phyloP scores from a whole-genome alignment of 2,888 invertebrate species.

The Oscheius sp. region DNA sequence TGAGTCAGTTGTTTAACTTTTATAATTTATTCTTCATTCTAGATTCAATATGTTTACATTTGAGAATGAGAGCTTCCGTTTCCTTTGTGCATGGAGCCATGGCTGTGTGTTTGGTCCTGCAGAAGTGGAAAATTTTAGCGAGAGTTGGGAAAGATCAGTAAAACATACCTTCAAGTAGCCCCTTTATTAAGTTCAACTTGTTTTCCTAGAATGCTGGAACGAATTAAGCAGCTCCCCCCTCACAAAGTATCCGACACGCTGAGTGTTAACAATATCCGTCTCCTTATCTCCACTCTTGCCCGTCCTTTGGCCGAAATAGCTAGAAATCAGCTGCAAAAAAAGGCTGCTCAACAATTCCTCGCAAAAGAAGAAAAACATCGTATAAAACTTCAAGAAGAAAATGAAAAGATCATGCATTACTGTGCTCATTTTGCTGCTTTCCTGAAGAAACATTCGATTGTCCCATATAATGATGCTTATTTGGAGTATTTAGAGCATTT shows the following conservation, averaged over 20 bases:
- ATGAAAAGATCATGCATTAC: background rate
- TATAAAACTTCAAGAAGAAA: background rate
- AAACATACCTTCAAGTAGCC: background rate
- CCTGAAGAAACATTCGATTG: slow-evolving; percentile 2
- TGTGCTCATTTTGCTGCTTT: slow-evolving; percentile 25
- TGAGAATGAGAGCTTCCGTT: slow-evolving; percentile 18
- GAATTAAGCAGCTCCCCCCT: background rate
- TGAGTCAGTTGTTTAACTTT: background rate
- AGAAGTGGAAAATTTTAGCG: background rate
- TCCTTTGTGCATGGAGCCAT: background rate
- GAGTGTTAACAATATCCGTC: slow-evolving; percentile 15
- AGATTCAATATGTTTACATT: background rate
- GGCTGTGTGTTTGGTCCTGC: background rate
- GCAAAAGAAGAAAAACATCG: too few relatives aligned
- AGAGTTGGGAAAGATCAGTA: background rate
- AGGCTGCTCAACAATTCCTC: too few relatives aligned
- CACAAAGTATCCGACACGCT: slow-evolving; percentile 22
- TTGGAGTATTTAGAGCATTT: background rate
- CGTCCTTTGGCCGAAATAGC: slow-evolving; percentile 24
- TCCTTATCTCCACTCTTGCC: background rate
- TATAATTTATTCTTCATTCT: background rate
- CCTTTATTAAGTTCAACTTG: too few relatives aligned
- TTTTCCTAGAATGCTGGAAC: slow-evolving; percentile 13
- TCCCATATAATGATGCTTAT: slow-evolving; percentile 13
- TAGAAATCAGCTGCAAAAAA: slow-evolving; percentile 17